Conservation (phyloP, 2,797 vertebrate genomes). For the Balearica regulorum region DNA sequence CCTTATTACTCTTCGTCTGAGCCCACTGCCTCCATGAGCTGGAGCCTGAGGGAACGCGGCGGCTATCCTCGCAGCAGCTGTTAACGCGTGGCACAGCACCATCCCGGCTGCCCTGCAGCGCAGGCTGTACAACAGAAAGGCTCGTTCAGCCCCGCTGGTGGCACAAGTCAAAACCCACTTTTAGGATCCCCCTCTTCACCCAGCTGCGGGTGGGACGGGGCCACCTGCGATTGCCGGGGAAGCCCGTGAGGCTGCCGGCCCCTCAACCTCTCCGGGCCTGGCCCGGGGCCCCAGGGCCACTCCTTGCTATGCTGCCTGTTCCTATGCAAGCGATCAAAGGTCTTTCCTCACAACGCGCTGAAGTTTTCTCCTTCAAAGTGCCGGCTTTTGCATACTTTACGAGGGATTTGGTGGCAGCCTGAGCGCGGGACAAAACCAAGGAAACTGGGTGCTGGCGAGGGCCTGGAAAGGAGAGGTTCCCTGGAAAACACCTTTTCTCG, state of each 20-base stretch:
- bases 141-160: background rate
- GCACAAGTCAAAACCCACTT: rapidly evolving
- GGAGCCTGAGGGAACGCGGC: background rate
- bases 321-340: background rate
- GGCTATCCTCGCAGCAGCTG: background rate
- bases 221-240: rapidly evolving
- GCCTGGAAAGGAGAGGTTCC: background rate
- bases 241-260: rapidly evolving
- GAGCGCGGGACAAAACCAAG: rapidly evolving
- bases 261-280: rapidly evolving
- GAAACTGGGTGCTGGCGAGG: background rate
- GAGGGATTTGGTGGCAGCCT: background rate
- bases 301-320: background rate
- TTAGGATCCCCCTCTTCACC: background rate
- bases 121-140: background rate
- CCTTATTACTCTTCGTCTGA: background rate
- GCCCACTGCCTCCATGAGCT: background rate
- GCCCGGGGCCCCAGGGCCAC: background rate
- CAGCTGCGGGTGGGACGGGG: no score
- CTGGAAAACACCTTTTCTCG: background rate
- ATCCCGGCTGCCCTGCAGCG: background rate
- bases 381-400: rapidly evolving
- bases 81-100: rapidly evolving
- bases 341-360: rapidly evolving
- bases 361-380: background rate